phyloP scores from a whole-genome alignment of 2,888 invertebrate genomes.

The Pegoplata infirma region DNA sequence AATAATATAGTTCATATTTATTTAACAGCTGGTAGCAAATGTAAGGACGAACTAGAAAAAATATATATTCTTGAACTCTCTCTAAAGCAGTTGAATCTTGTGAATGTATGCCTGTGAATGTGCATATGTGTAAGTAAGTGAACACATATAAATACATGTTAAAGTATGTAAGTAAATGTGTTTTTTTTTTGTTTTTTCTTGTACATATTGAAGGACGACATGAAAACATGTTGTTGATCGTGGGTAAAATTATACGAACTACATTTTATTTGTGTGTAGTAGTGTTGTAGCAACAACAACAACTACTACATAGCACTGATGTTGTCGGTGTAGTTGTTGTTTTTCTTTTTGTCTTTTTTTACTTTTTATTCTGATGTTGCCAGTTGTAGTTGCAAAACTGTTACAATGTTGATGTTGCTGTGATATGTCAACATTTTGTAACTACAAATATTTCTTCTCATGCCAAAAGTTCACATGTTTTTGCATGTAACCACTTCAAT shows the following conservation, averaged over 20 bases:
- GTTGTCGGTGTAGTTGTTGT: too few relatives aligned
- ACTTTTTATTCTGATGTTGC: not conserved
- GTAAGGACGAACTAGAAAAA: not conserved
- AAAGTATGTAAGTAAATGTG: not conserved
- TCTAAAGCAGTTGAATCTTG: not conserved
- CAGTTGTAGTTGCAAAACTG: constrained; percentile 19
- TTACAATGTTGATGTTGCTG: constrained; percentile 10
- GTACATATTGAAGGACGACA: constrained; percentile 39
- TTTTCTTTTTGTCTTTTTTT: too few relatives aligned
- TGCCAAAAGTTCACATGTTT: constrained; percentile 58
- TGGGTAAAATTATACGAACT: constrained; percentile 44
- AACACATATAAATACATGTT: not conserved
- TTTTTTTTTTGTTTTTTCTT: not conserved
- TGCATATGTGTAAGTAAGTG: not conserved
- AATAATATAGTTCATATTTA: constrained; percentile 21
- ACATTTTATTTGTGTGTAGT: constrained; percentile 25
- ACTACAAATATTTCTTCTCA: constrained; percentile 54
- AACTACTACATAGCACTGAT: not conserved
- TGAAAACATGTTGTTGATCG: constrained; percentile 50
- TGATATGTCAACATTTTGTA: constrained; percentile 61
- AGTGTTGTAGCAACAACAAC: too few relatives aligned
- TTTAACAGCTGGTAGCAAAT: constrained; percentile 25
- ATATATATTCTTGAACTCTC: not conserved
- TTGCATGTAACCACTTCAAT: constrained; percentile 51
- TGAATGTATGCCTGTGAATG: not conserved